Evolutionary conservation across 2,797 vertebrate genomes (phyloP), one percentile per base, ranked within the genome.

Genomic region (Arremon brunneinucha): DNA sequence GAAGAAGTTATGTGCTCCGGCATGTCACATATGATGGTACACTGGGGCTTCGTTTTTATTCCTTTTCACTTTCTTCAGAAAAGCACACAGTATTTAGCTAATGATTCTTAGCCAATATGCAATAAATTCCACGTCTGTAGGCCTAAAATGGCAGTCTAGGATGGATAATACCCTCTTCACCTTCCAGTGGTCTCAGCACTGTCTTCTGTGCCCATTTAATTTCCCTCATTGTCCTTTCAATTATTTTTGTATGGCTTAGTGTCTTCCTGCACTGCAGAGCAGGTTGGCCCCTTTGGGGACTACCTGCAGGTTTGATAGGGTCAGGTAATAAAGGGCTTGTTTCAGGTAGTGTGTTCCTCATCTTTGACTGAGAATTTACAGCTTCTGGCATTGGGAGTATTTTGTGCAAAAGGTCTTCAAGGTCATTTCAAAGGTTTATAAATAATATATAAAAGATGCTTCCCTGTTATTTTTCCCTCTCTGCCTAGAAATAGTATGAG

Each of bases 311-410:
- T 95, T 92, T 88, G 81, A 75, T n/a, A 44, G 87, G 65, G 43
- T 90, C 72, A 91, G 39, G 53, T 88, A 93, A 62, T 41, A 59
- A 82, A 79, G 65, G 62, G 14, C 69, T 90, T 77, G 47, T 69
- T 95, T 86, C 83, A 47, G 60, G 27, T 43, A 65, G 49, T 50
- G 6, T 74, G 76, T 93, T 95, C 79, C 47, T 97, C 70, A 13
- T 86, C 87, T 83, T 93, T 91, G 91, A 62, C 67, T 52, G 62
- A 96, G 74, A 93, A 88, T 92, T 95, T 96, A 84, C 87, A 85
- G 90, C 74, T 30, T 91, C 82, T 89, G 75, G 57, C 89, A 39
- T 82, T 62, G 93, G 88, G 95, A 72, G 43, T n/a, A 50, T 87
- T 95, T 94, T 91, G 90, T 90, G 69, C 35, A 60, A 91, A 89